Evolutionary conservation across 2,888 invertebrate genomes (phyloP).

Genomic region (Odontothrips loti): DNA sequence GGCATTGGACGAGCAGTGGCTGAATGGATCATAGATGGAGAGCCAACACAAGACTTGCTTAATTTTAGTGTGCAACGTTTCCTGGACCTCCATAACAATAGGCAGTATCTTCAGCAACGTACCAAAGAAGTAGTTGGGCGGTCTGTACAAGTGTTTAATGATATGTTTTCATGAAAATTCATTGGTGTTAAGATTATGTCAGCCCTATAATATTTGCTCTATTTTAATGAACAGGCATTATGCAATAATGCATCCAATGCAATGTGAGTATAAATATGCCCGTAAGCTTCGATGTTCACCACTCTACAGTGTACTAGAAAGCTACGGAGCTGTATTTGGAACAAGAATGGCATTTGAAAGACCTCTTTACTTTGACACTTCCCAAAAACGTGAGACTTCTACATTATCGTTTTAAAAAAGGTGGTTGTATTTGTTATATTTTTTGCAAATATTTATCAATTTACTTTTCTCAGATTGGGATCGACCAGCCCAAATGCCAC

Average conservation of each 20-base stretch:
- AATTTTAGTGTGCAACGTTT: conserved; percentile 63
- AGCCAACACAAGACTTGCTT: conserved; percentile 58
- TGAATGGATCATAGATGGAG: conserved; percentile 64
- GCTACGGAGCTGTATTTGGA: conserved; percentile 62
- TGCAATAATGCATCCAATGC: conserved; percentile 55
- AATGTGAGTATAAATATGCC: conserved; percentile 59
- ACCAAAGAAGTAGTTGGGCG: conserved; percentile 62
- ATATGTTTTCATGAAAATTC: background rate
- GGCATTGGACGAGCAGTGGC: conserved; percentile 65
- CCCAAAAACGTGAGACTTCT: conserved; percentile 49
- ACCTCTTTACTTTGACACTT: conserved; percentile 62
- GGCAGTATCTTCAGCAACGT: conserved; percentile 57
- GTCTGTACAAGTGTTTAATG: conserved; percentile 36
- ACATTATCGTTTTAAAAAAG: background rate
- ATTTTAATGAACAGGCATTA: conserved; percentile 48
- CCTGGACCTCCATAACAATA: conserved; percentile 62
- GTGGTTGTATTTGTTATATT: background rate
- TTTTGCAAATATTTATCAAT: conserved; percentile 25
- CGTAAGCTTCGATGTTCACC: conserved; percentile 62
- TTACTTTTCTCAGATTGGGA: conserved; percentile 46
- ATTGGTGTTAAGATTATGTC: background rate
- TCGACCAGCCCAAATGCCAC: conserved; percentile 53
- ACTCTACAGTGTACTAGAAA: conserved; percentile 61
- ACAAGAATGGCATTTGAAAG: conserved; percentile 68
- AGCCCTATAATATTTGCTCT: background rate